Evolutionary conservation across 2,797 vertebrate species (phyloP), one percentile per base, ranked within the genome.

Genomic region (Gadopsis bispinosus): DNA sequence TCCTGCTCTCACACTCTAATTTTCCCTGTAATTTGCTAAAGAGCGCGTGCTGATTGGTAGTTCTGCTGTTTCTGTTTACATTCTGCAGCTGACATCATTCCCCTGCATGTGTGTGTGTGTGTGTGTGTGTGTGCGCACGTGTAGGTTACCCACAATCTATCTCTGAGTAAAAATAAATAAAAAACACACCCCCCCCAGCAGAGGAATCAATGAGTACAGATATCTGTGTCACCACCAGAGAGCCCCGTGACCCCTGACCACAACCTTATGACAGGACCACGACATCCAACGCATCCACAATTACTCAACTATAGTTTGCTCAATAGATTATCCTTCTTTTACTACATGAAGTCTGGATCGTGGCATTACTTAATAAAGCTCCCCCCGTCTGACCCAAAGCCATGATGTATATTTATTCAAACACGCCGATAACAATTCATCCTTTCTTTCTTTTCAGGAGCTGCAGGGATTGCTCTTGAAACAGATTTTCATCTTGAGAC

Each of bases 21-120:
- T 91, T 91, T 37, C 87, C 45, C 82, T 87, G 88, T 94, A 90
- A 93, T 94, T 94, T 92, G 88, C 89, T 92, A 90, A 93, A 93
- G 92, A 91, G 89, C 56, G 78, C 2, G 26, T 68, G 74, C 83
- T 89, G 91, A 92, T 89, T 90, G 91, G 87, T 88, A 54, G 68
- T 37, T 80, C 72, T 41, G 81, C 69, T 35, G 69, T 47, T 75
- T 85, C 71, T 87, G 88, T 93, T 92, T 90, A 92, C 86, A 87
- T 79, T 80, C 54, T 17, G 77, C 69, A 20, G 71, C 69, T 87
- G 87, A 91, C 89, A 80, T 89, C 82, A 84, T 53, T 71, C 69
- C 62, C 26, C 77, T 75, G 48, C 58, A 5, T 71, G 69, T 60
- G 37, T 72, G 73, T 70, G 72, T 58, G 29, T 74, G 73, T 75